These are phyloP conservation scores for Mormyrops boulengeri DNA, from an alignment of 2,797 vertebrate genomes.

Conservation along the genomic window DNA sequence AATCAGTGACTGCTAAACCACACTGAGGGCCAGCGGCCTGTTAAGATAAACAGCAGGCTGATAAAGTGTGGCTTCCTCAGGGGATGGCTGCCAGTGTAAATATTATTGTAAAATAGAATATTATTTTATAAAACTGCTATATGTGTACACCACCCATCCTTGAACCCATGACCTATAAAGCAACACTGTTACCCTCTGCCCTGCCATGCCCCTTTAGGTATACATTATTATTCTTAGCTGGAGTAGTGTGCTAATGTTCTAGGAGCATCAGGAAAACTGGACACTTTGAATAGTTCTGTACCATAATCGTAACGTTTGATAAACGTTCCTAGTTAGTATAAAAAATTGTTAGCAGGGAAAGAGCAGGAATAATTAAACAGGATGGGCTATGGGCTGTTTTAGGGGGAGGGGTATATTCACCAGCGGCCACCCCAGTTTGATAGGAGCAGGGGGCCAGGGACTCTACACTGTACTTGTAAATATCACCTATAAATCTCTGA, in stretches of 20 bases:
- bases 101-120: neutral
- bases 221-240: neutral
- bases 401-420: neutral
- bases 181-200: neutral
- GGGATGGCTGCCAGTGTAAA: neutral
- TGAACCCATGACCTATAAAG: neutral
- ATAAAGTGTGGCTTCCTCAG: neutral
- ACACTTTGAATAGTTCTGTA: neutral
- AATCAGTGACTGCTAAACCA: neutral
- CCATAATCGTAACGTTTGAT: neutral
- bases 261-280: neutral
- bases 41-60: neutral
- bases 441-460: neutral
- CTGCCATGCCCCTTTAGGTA: neutral
- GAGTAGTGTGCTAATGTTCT: neutral
- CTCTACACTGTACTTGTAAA: neutral
- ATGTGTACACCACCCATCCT: neutral
- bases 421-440: neutral
- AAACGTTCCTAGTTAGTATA: neutral
- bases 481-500: conserved; percentile 11
- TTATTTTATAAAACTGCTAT: neutral
- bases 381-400: neutral
- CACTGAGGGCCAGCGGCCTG: neutral
- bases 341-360: neutral
- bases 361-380: neutral